Evolutionary conservation across 2,113 vertebrate genomes (phyloP).

Genomic region (Cyprinodon tularosa): DNA sequence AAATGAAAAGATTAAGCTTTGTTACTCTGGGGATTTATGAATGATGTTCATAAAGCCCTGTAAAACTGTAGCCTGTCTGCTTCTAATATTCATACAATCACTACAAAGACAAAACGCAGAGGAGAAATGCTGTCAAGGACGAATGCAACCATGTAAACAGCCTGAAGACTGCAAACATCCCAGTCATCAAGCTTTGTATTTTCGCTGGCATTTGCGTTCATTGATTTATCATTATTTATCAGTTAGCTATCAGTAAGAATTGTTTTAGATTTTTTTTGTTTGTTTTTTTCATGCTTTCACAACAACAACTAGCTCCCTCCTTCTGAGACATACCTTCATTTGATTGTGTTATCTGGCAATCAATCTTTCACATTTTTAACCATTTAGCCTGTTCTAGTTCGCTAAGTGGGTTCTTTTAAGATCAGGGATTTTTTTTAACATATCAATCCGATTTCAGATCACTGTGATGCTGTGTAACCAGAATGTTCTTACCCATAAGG

Average conservation of each 20-base stretch:
- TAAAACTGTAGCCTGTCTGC: background rate
- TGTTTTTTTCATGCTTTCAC: no score
- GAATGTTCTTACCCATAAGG: background rate
- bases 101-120: conserved; percentile 6
- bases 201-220: conserved; percentile 63
- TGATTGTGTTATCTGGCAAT: background rate
- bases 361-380: background rate
- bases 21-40: background rate
- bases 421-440: background rate
- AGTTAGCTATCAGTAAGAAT: conserved; percentile 42
- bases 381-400: background rate
- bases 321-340: background rate
- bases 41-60: background rate
- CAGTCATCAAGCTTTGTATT: conserved; percentile 43
- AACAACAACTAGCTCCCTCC: no score
- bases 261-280: conserved; percentile 2
- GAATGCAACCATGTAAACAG: conserved; percentile 33
- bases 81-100: background rate
- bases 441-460: background rate
- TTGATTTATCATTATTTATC: conserved; percentile 54
- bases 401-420: no score
- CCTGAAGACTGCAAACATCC: conserved; percentile 32
- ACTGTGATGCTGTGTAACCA: background rate
- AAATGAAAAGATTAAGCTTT: background rate
- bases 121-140: conserved; percentile 44